Conservation (phyloP, 2,113 vertebrate species). For the Amphilophus citrinellus region DNA sequence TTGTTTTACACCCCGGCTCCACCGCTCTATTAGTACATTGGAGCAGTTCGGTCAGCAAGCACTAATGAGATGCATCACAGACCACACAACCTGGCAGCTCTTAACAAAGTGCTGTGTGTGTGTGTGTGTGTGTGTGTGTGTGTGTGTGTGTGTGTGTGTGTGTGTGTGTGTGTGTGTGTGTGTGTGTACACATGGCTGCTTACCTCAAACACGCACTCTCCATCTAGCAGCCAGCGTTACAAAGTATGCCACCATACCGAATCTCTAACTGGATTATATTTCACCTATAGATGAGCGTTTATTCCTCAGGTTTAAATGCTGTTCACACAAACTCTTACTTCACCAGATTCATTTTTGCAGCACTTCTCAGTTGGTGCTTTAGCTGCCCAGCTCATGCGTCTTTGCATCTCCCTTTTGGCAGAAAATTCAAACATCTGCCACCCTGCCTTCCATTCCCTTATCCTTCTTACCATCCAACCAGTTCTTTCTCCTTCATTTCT, state of each 20-base stretch:
- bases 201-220: slow-evolving; percentile 20
- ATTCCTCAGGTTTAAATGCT: background rate
- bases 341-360: slow-evolving; percentile 9
- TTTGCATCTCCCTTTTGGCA: slow-evolving; percentile 27
- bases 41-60: slow-evolving; percentile 48
- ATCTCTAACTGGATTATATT: background rate
- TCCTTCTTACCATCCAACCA: slow-evolving; percentile 28
- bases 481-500: slow-evolving; percentile 55
- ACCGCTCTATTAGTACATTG: slow-evolving; percentile 13
- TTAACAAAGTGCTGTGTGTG: slow-evolving; percentile 36
- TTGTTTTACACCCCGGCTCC: slow-evolving; percentile 32
- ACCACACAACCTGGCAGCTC: slow-evolving; percentile 52
- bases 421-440: slow-evolving; percentile 29
- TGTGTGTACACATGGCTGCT: slow-evolving; percentile 26
- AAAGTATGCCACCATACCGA: background rate
- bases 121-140: no score
- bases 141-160: no score
- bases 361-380: background rate
- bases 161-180: slow-evolving; percentile 34
- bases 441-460: slow-evolving; percentile 22
- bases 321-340: background rate
- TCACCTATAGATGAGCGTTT: background rate
- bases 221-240: background rate
- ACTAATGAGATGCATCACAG: slow-evolving; percentile 59
- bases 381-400: slow-evolving; percentile 25